Evolutionary conservation across 2,797 vertebrate species (phyloP), one percentile per base, ranked within the genome.

Genomic region (Falco cherrug): DNA sequence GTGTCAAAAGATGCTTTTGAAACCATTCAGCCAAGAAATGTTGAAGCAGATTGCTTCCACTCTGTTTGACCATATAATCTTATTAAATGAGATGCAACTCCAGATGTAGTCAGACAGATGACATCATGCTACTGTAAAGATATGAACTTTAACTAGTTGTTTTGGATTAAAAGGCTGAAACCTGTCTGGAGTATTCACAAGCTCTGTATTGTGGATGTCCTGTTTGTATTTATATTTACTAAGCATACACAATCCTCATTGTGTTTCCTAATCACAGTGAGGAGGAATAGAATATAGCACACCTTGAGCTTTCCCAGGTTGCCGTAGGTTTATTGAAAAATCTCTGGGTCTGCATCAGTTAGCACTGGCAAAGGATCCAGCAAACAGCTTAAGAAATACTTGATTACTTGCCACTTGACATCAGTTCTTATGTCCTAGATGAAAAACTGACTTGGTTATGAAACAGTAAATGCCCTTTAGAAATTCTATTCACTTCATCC

Each of bases 1-100:
- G 76, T 95, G 96, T 97, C 97, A 96, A 95, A 96, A 94, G 83
- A 92, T 86, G 79, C 60, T 90, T 89, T 93, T 69, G 85, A 82
- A 96, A 74, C 56, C 90, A 21, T 89, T 80, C 95, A 96, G 84
- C 89, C 94, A 92, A 80, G 90, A 95, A 96, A 87, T 80, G 77
- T 87, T 95, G 47, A 41, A 82, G 89, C 69, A 87, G 93, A 92
- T 93, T 97, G 94, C 94, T 93, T 95, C 91, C 91, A 79, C 75
- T 92, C 69, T 94, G 53, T 81, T 89, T 85, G 86, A 76, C 91
- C 93, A 86, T 73, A 65, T 88, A 94, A 96, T 90, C 68, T 88
- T 80, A 73, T 81, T 93, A 93, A 96, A 96, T 90, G 87, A 82
- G 80, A 82, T 89, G 86, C 57, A 85, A 6, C 77, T 91, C 65